A percentile compares a stretch with the other conserved stretches of the same genome.
These are phyloP conservation scores for rabbit (Oryctolagus cuniculus) DNA, from an alignment of 2,113 vertebrate species.

Conservation along the genomic window DNA sequence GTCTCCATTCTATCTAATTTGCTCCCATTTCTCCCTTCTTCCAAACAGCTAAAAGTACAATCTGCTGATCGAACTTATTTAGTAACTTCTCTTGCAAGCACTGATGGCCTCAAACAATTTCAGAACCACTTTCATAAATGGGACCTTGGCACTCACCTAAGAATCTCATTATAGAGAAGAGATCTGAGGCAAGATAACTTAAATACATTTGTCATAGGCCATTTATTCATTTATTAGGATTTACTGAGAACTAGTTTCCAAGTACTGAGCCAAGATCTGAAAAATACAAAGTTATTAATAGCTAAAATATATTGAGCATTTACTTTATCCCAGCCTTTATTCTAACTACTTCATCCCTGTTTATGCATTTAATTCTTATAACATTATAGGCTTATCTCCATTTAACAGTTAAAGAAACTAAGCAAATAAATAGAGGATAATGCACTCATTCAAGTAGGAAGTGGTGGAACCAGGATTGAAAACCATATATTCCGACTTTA, in stretches of 20 bases:
- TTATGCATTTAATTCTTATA: neutral
- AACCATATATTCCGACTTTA: neutral
- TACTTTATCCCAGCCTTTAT: neutral
- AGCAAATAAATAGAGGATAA: neutral
- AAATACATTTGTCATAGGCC: neutral
- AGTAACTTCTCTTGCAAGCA: slow-evolving; percentile 27
- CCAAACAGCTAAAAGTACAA: slow-evolving; percentile 43
- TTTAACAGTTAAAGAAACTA: neutral
- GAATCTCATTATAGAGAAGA: slow-evolving; percentile 39
- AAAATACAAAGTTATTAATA: neutral
- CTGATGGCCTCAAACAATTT: slow-evolving; percentile 8
- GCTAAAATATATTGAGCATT: neutral
- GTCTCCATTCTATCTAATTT: slow-evolving; percentile 39
- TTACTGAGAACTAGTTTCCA: slow-evolving; percentile 3
- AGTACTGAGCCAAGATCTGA: neutral
- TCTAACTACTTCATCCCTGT: slow-evolving; percentile 3
- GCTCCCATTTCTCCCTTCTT: slow-evolving; percentile 24
- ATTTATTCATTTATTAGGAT: neutral
- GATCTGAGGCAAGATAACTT: neutral
- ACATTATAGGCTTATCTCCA: neutral
- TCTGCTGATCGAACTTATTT: slow-evolving; percentile 54
- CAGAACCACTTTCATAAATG: slow-evolving; percentile 55
- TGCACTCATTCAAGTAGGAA: neutral
- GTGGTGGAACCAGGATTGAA: neutral
- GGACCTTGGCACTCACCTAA: slow-evolving; percentile 35